phyloP scores from a whole-genome alignment of 2,888 invertebrate species.

The Tipula helvola region DNA sequence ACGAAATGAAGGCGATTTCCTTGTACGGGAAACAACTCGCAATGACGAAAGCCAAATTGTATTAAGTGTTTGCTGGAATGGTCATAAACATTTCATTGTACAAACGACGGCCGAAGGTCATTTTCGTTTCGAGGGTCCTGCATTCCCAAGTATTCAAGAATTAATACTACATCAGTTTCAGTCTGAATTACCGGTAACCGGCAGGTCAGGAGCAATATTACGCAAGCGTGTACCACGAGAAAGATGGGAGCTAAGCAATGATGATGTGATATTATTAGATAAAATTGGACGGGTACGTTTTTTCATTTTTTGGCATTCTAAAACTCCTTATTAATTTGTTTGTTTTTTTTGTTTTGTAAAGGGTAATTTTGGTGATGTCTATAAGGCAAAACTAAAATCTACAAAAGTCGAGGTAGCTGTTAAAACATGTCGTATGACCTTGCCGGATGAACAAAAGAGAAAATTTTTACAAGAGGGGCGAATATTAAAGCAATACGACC shows the following conservation, averaged over 20 bases:
- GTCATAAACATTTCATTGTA: constrained; percentile 94
- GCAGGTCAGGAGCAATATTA: constrained; percentile 81
- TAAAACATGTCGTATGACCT: constrained; percentile 86
- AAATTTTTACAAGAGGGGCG: constrained; percentile 93
- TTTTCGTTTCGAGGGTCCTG: constrained; percentile 86
- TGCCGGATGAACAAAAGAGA: constrained; percentile 87
- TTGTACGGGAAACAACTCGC: constrained; percentile 84
- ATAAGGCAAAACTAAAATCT: constrained; percentile 74
- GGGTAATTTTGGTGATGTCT: constrained; percentile 98
- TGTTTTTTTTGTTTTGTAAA: constrained; percentile 27
- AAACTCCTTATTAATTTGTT: background rate
- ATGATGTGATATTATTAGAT: constrained; percentile 79
- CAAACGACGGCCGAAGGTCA: constrained; percentile 88
- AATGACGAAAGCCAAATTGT: constrained; percentile 89
- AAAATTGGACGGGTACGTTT: constrained; percentile 82
- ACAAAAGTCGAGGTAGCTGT: constrained; percentile 84
- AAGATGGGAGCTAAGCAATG: constrained; percentile 92
- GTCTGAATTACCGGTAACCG: constrained; percentile 79
- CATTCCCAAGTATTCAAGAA: constrained; percentile 86
- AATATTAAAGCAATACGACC: constrained; percentile 92
- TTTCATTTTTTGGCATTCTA: background rate
- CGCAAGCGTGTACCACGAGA: constrained; percentile 76
- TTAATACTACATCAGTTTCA: constrained; percentile 80
- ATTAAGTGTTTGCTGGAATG: constrained; percentile 89
- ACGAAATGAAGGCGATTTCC: constrained; percentile 85